Evolutionary conservation across 2,113 vertebrate genomes (phyloP), one percentile per base, ranked within the genome.

Genomic region (Atractosteus spatula): DNA sequence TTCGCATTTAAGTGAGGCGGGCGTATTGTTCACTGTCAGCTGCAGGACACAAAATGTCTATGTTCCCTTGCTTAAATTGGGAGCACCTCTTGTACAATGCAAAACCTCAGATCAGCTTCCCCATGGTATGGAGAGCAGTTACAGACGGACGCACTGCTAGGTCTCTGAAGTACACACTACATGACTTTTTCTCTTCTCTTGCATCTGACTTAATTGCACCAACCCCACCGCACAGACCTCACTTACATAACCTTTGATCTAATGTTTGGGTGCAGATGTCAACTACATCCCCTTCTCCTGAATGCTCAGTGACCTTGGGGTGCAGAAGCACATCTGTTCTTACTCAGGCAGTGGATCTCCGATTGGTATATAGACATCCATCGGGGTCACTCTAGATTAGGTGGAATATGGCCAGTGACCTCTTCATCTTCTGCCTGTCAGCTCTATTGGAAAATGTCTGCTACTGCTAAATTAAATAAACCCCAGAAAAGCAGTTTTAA

Each of bases 51-150:
- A 29, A 29, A 29, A 29, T 29, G 29, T 29, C 29, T 29, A 29
- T 29, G 29, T 29, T 29, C 29, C 29, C 1, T 1, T 29, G 29
- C 29, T 29, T 29, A 29, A 29, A 29, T 29, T 29, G 29, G 29
- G 29, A 29, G 29, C 29, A 29, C 29, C 29, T 29, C 29, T 29
- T 29, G 29, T 29, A 29, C 29, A 29, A 29, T 29, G 29, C 29
- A 29, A 29, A 29, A 29, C 29, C 29, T 29, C 29, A 51, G 10
- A 51, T 51, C 10, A 51, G 47, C 88, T 3, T n/a, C 87, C 87
- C 88, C 84, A 87, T 84, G 88, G 89, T 90, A 86, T 85, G 85
- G 85, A 89, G 87, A 81, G 84, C 79, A 76, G 56, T 14, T 29
- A 29, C 29, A 29, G 29, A 29, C 2, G 29, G 11, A n/a, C 13